phyloP scores from a whole-genome alignment of 2,113 vertebrate genomes.

The Acanthochromis polyacanthus region DNA sequence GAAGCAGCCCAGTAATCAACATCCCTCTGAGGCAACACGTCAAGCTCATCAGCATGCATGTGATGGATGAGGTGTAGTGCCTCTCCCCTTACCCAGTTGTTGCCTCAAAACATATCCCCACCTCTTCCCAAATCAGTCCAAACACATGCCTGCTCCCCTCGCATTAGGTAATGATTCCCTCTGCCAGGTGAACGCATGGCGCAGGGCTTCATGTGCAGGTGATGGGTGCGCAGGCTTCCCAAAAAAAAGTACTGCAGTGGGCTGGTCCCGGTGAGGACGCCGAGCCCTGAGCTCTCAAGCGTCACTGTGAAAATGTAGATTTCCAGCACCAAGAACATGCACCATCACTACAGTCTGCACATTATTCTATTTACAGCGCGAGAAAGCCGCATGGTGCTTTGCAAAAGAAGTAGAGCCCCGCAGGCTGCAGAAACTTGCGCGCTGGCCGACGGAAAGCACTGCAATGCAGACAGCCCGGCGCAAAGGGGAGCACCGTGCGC shows the following conservation, averaged over 20 bases:
- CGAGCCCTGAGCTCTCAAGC: conserved; percentile 24
- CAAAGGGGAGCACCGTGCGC: conserved; percentile 59
- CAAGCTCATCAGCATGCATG: conserved; percentile 37
- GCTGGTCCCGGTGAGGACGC: conserved; percentile 78
- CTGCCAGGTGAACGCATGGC: conserved; percentile 16
- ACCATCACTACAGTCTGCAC: not conserved
- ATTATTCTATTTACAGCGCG: not conserved
- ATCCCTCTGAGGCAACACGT: conserved; percentile 31
- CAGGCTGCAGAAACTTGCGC: conserved; percentile 82
- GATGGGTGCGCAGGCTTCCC: conserved; percentile 42
- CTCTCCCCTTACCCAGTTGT: not conserved
- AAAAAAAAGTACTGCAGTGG: conserved; percentile 82
- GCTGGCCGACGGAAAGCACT: conserved; percentile 79
- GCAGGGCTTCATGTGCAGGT: conserved; percentile 58
- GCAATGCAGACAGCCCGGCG: conserved; percentile 86
- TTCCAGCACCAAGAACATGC: not conserved
- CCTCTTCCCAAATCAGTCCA: conserved; percentile 14
- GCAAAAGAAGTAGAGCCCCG: conserved; percentile 38
- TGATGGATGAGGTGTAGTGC: not conserved
- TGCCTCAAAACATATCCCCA: conserved; percentile 22
- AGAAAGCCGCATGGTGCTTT: conserved; percentile 4
- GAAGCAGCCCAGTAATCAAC: not conserved
- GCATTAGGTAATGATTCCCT: conserved; percentile 4
- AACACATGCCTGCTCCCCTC: not conserved
- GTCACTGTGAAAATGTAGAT: conserved; percentile 15